Evolutionary conservation across 2,888 invertebrate genomes (phyloP).

Genomic region (Phrixothrix hirtus): DNA sequence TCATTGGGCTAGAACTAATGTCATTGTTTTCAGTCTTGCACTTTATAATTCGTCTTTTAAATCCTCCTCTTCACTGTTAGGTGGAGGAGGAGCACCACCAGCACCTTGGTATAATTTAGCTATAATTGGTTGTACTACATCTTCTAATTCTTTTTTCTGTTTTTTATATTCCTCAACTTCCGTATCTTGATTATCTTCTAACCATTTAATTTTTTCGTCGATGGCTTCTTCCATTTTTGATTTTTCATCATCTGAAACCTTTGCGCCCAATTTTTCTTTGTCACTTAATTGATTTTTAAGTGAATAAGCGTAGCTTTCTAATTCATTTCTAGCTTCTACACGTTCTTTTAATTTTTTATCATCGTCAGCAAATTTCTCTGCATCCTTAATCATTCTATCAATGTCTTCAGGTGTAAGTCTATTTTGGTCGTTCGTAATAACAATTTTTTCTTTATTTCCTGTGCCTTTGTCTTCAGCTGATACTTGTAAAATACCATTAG

Average conservation of each 20-base stretch:
- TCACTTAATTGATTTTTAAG: constrained; percentile 95
- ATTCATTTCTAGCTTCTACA: constrained; percentile 94
- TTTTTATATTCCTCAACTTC: constrained; percentile 91
- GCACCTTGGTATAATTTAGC: constrained; percentile 92
- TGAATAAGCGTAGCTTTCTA: constrained; percentile 96
- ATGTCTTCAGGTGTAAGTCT: constrained; percentile 97
- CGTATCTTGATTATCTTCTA: constrained; percentile 92
- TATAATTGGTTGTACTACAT: constrained; percentile 95
- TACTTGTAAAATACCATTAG: constrained; percentile 92
- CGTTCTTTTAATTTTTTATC: constrained; percentile 96
- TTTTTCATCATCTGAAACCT: constrained; percentile 87
- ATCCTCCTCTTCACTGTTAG: constrained; percentile 68
- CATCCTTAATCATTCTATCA: constrained; percentile 98
- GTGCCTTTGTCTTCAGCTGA: constrained; percentile 99
- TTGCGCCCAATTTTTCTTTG: constrained; percentile 95
- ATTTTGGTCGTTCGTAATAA: constrained; percentile 98
- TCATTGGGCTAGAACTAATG: constrained; percentile 18
- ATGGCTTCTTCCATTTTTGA: constrained; percentile 94
- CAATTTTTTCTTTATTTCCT: constrained; percentile 97
- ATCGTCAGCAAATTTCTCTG: constrained; percentile 98
- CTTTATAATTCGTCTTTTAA: constrained; percentile 83
- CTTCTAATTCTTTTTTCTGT: constrained; percentile 94
- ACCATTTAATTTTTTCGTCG: constrained; percentile 96
- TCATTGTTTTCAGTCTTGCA: constrained; percentile 44
- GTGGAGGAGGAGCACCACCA: constrained; percentile 76